These are phyloP conservation scores for Invenusta paracnida DNA, from an alignment of 2,888 invertebrate species.

Conservation along the genomic window DNA sequence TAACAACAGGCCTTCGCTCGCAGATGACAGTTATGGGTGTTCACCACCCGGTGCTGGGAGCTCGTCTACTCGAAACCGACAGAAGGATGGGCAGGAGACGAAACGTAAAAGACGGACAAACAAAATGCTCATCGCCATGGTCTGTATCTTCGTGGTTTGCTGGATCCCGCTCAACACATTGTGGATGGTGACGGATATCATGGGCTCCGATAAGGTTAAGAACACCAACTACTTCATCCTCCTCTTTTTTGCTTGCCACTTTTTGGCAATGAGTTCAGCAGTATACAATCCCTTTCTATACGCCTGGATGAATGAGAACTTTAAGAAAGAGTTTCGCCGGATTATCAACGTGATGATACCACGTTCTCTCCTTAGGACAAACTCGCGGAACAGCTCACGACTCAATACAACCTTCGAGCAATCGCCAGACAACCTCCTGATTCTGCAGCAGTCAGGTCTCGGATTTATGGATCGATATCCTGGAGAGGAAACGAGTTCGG, in stretches of 20 bases:
- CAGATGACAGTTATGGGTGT: no score
- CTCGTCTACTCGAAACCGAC: slow-evolving; percentile 1
- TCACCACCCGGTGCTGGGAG: no score
- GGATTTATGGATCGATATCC: not conserved
- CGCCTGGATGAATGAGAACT: slow-evolving; percentile 91
- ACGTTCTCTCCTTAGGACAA: not conserved
- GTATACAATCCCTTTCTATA: slow-evolving; percentile 90
- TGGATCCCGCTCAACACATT: slow-evolving; percentile 76
- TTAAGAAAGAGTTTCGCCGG: slow-evolving; percentile 73
- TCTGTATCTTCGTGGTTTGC: slow-evolving; percentile 84
- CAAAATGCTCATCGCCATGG: slow-evolving; percentile 95
- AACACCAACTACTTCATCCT: slow-evolving; percentile 77
- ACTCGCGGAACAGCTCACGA: not conserved
- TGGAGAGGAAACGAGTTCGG: not conserved
- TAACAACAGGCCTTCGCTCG: no score
- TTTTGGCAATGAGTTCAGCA: slow-evolving; percentile 85
- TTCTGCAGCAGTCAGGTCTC: not conserved
- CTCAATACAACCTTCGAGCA: slow-evolving; percentile 28
- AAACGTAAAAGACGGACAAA: slow-evolving; percentile 84
- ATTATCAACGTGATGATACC: slow-evolving; percentile 24
- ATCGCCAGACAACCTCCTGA: not conserved
- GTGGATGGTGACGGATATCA: slow-evolving; percentile 67
- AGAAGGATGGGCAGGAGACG: slow-evolving; percentile 75
- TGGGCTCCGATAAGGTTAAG: slow-evolving; percentile 58
- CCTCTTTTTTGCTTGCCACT: slow-evolving; percentile 81